phyloP scores from a whole-genome alignment of 2,113 vertebrate species.

The Brachypodius melanocephalos region DNA sequence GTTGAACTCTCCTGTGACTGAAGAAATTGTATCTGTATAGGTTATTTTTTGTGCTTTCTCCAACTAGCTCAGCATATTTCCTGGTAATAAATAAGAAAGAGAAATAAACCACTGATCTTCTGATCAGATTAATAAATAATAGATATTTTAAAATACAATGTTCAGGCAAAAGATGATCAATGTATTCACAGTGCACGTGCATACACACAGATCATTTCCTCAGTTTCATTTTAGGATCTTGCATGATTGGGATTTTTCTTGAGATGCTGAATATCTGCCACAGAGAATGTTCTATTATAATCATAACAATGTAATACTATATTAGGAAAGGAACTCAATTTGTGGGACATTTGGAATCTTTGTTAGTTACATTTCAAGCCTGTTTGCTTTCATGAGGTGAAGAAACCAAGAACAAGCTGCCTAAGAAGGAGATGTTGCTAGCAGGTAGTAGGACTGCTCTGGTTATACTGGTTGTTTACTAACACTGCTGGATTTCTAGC shows the following conservation, averaged over 20 bases:
- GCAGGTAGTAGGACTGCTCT: background rate
- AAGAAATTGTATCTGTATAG: background rate
- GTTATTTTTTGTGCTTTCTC: background rate
- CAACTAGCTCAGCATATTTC: background rate
- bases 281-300: background rate
- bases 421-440: background rate
- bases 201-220: background rate
- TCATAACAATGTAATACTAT: conserved; percentile 1
- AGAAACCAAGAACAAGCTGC: background rate
- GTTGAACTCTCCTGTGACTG: background rate
- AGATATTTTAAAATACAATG: background rate
- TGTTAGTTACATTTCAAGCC: background rate
- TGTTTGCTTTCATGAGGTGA: background rate
- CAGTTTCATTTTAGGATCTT: conserved; percentile 17
- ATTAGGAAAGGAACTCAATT: conserved; percentile 30
- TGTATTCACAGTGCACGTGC: background rate
- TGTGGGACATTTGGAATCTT: background rate
- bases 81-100: background rate
- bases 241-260: background rate
- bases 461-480: background rate
- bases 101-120: conserved; percentile 13
- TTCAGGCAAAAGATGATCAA: background rate
- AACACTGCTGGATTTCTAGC: background rate
- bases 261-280: background rate
- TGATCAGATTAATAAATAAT: conserved; percentile 9